Evolutionary conservation across 30 jellyfish, hydroid and myxozoan genomes (phyloP).

Genomic region (Cassiopea xamachana): DNA sequence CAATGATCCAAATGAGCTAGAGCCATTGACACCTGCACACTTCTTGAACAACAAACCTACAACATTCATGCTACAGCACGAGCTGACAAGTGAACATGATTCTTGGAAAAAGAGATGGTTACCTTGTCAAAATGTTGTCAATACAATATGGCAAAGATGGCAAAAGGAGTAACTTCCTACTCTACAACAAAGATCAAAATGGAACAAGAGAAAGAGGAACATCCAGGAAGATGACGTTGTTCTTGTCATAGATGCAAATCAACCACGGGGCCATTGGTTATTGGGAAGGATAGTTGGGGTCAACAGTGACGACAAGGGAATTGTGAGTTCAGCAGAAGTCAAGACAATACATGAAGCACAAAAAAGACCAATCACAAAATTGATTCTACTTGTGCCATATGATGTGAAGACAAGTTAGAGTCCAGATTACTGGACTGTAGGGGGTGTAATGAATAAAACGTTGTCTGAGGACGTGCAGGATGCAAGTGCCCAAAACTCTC

Average conservation of each 20-base stretch:
- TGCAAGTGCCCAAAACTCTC: background rate
- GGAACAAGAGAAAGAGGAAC: slow-evolving; percentile 38
- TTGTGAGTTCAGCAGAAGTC: slow-evolving; percentile 32
- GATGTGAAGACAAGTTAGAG: slow-evolving; percentile 44
- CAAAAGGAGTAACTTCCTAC: slow-evolving; percentile 30
- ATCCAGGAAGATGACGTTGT: slow-evolving; percentile 21
- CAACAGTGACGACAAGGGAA: slow-evolving; percentile 33
- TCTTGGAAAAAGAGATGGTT: slow-evolving; percentile 7
- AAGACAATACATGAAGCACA: slow-evolving; percentile 3
- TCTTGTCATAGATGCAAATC: slow-evolving; percentile 40
- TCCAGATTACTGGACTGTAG: slow-evolving; percentile 61
- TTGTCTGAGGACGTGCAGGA: background rate
- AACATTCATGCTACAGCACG: slow-evolving; percentile 30
- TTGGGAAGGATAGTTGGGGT: slow-evolving; percentile 37
- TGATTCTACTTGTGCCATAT: slow-evolving; percentile 31
- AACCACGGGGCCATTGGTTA: slow-evolving; percentile 46
- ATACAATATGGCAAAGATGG: slow-evolving; percentile 33
- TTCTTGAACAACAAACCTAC: background rate
- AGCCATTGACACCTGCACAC: slow-evolving; percentile 48
- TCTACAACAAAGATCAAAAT: slow-evolving; percentile 35
- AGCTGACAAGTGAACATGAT: slow-evolving; percentile 6
- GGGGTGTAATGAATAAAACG: slow-evolving; percentile 19
- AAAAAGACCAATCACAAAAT: slow-evolving; percentile 34
- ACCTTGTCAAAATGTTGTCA: slow-evolving; percentile 19
- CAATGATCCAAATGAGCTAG: slow-evolving; percentile 28